Evolutionary conservation across 2,888 invertebrate genomes (phyloP), one percentile per base, ranked within the genome.

Genomic region (Thereva unica): DNA sequence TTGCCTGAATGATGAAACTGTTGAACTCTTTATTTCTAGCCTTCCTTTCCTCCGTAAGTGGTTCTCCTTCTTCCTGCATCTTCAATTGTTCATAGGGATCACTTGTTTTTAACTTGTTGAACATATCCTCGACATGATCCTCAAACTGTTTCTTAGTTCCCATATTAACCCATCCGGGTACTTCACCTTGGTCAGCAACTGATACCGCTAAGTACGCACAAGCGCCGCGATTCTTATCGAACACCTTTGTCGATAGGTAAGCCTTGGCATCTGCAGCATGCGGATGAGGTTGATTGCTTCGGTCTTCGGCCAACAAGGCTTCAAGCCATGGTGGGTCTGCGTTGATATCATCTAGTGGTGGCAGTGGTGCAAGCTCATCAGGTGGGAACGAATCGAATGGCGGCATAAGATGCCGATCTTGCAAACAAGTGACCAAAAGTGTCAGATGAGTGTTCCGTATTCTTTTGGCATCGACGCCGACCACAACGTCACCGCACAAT

Each of bases 371-470:
- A 23, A 23, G 23, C 23, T 23, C 23, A 23, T 23, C 23, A 23
- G 23, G 23, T 52, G 63, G 64, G 8, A 78, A 66, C 7, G 68
- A 67, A 0, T 68, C 70, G 0, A 68, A 57, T 0, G 40, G 10
- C 0, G 78, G 78, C 10, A 40, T 78, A 79, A 5, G 77, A 69
- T 0, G 75, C 75, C 4, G 66, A 57, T 10, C 71, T 42, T 75
- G 74, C 6, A 78, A 67, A 42, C 75, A 76, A 0, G 72, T 71
- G 3, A 72, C 73, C 12, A 79, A 67, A 45, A 75, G 71, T 40
- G 76, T 76, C 67, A 78, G 72, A 52, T 77, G 77, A 0, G 68
- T 61, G 54, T 78, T 77, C 0, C 75, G 73, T 49, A 76, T 3
- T n/a, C 77, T 75, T 65, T 74, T 67, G 7, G 76, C 75, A 3